Base-by-base conservation (phyloP, 2,113 vertebrate genomes). In the Epinephelus cyanopodus region DNA sequence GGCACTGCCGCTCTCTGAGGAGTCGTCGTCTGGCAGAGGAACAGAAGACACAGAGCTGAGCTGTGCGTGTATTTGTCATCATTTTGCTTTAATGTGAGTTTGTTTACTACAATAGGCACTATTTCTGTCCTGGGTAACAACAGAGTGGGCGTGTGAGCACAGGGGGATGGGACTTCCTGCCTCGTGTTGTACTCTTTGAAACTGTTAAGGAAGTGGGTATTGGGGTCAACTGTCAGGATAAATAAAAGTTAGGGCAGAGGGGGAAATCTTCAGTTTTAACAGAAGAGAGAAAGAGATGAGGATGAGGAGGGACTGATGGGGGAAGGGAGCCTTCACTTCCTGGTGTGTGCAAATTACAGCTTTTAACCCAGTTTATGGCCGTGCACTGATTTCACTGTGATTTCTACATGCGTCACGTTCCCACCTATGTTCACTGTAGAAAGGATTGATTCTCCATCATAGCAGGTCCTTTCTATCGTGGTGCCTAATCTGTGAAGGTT, bases 1-100 rank as follows among this genome's bases (percentile, higher is more conserved):
- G 91, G 96, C 97, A 0, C 98, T 98, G 94, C 97, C 95, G 75
- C 96, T 98, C 95, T 99, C 98, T 0, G 97, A 99, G 0, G 97
- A 98, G 90, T 97, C 97, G 62, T 99, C 98, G 54, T 99, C 98
- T 99, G 95, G 79, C 77, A 2, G n/a, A 56, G 50, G 29, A 1
- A 13, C n/a, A 77, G 76, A 82, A 82, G 76, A 80, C 6, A 81
- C 8, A 57, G 50, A 19, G 53, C 83, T 74, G 79, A 89, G 84
- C 53, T 5, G 66, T 15, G 76, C 3, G 12, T 63, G 67, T 69
- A 62, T 83, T 81, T 76, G 71, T 80, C 64, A 81, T 86, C 60
- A n/a, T 82, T 80, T 62, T 62, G 79, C 58, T 45, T 78, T 42
- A 54, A 67, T 81, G 84, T 68, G 67, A 18, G 62, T 78, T 78